Conservation (phyloP, 2,888 invertebrate species). For the Orchestes rusci region DNA sequence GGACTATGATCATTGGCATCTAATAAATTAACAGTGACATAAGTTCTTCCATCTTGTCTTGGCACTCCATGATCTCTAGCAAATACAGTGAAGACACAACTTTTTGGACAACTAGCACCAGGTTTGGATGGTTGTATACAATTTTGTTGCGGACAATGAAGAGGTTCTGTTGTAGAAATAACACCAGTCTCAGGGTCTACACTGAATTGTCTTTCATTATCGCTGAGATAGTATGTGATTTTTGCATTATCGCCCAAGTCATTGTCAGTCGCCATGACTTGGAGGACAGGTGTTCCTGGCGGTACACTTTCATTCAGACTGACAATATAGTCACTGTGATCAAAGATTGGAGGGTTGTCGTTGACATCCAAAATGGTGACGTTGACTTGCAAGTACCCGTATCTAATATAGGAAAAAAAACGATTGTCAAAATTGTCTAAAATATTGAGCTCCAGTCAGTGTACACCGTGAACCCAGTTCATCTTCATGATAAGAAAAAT, state of each 20-base stretch:
- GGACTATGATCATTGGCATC: slow-evolving; percentile 95
- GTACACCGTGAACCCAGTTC: too few relatives aligned
- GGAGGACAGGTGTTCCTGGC: slow-evolving; percentile 81
- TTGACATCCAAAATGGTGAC: slow-evolving; percentile 88
- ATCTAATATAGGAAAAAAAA: slow-evolving; percentile 42
- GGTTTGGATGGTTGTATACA: slow-evolving; percentile 57
- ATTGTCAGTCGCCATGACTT: slow-evolving; percentile 89
- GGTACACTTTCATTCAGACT: slow-evolving; percentile 89
- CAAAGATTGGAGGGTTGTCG: slow-evolving; percentile 91
- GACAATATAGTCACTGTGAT: slow-evolving; percentile 90
- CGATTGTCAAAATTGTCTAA: too few relatives aligned
- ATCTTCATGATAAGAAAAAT: too few relatives aligned
- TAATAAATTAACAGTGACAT: slow-evolving; percentile 85
- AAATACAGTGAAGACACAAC: slow-evolving; percentile 90
- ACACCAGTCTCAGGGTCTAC: slow-evolving; percentile 89
- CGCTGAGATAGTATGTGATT: slow-evolving; percentile 84
- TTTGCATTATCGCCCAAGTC: slow-evolving; percentile 90
- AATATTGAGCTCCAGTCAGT: too few relatives aligned
- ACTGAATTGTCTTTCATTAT: slow-evolving; percentile 79
- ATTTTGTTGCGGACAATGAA: slow-evolving; percentile 72
- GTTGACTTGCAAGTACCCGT: slow-evolving; percentile 82
- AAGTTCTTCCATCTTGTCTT: slow-evolving; percentile 83
- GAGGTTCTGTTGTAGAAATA: slow-evolving; percentile 72
- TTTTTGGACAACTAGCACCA: slow-evolving; percentile 69
- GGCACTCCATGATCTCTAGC: slow-evolving; percentile 91